Conservation (phyloP, 2,888 invertebrate species). For the Augochlorella aurata region DNA sequence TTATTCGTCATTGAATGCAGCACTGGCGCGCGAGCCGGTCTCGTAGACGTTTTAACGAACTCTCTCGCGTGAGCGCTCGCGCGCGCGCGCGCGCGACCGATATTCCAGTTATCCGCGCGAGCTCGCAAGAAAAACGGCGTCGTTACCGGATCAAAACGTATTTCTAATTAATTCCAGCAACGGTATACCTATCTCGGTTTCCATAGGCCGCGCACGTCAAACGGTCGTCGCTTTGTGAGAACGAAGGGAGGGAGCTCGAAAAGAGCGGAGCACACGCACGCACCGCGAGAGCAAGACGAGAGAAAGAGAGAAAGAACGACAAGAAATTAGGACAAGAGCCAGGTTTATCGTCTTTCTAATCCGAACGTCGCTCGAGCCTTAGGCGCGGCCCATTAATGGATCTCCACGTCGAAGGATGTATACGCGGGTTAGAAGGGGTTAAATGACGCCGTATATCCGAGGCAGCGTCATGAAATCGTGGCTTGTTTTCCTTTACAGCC, state of each 20-base stretch:
- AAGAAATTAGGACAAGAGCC: conserved; percentile 51
- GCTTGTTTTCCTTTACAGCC: conserved; percentile 62
- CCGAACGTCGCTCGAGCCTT: conserved; percentile 39
- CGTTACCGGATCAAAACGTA: conserved; percentile 44
- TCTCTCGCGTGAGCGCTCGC: neutral
- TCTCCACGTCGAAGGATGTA: conserved; percentile 42
- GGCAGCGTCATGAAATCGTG: conserved; percentile 61
- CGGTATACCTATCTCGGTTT: conserved; percentile 32
- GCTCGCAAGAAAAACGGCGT: neutral
- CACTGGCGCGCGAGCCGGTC: neutral
- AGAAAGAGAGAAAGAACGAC: conserved; percentile 8
- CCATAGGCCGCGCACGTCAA: conserved; percentile 30
- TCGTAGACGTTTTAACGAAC: conserved; percentile 33
- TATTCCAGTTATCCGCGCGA: conserved; percentile 25
- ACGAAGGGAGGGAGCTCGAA: neutral
- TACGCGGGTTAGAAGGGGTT: conserved; percentile 59
- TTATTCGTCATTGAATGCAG: conserved; percentile 44
- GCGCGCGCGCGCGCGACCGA: neutral
- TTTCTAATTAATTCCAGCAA: conserved; percentile 59
- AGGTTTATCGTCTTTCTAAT: conserved; percentile 59
- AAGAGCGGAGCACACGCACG: neutral
- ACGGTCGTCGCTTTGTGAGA: conserved; percentile 3
- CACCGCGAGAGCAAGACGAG: neutral
- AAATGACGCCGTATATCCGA: conserved; percentile 62
- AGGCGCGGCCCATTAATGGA: conserved; percentile 62